Evolutionary conservation across 2,113 vertebrate species (phyloP), one percentile per base, ranked within the genome.

Genomic region (Regulus satrapa): DNA sequence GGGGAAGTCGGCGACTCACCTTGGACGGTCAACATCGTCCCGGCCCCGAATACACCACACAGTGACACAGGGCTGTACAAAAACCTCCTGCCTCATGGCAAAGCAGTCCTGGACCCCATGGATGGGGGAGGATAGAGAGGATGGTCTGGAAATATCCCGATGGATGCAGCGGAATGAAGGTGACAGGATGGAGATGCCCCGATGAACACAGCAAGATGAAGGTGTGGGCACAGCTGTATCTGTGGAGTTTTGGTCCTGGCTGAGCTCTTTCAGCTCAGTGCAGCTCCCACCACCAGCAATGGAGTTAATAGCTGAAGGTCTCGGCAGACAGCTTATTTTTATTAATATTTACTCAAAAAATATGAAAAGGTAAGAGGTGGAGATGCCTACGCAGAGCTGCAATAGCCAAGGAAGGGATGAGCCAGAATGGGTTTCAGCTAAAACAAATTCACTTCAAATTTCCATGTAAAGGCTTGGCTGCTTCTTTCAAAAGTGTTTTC

Each of bases 1-100:
- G 48, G 82, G 28, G 52, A 72, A 71, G 59, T 8, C 9, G 31
- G 63, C 52, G 59, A 97, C 97, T 98, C 74, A 98, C 97, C 76
- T 3, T 14, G 1, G 85, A 98, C 34, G 0, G 58, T 96, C 94
- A 98, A 0, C 1, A 0, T 0, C 48, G 97, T 98, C 46, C 98
- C 97, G 0, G 3, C 0, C 0, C 97, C 92, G 1, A 98, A 97
- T 8, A 48, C 0, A 29, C 36, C 7, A 62, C 97, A 96, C 94
- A 58, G 89, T 97, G 95, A 84, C 38, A 95, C 43, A 79, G 3
- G 3, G 78, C 79, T 2, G 2, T 78, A 29, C 95, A 96, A 97
- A 97, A 98, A 97, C 95, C 58, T 81, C n/a, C 68, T 34, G 34
- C 16, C 8, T 26, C 14, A 4, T 12, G 34, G 63, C 24, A 71